phyloP scores from a whole-genome alignment of 2,113 vertebrate species.

The Chlamydotis undulata region DNA sequence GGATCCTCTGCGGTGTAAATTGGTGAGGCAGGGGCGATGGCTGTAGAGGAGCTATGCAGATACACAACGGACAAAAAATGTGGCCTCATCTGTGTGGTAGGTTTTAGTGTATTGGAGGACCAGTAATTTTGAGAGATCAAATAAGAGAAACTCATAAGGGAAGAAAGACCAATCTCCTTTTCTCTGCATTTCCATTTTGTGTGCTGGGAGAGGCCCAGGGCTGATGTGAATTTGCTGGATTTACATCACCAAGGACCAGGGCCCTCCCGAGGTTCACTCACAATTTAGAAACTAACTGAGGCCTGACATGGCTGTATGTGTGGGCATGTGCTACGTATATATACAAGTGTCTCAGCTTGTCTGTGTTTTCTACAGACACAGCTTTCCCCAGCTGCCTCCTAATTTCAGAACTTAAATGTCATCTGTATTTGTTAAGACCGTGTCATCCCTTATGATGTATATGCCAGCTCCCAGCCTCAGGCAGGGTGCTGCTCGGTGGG shows the following conservation, averaged over 20 bases:
- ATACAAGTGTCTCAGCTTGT: neutral
- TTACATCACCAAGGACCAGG: neutral
- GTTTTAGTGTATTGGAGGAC: neutral
- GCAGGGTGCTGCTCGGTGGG: neutral
- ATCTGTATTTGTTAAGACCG: neutral
- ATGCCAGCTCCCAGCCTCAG: neutral
- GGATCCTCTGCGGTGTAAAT: neutral
- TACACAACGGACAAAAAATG: neutral
- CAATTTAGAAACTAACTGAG: neutral
- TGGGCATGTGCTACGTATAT: neutral
- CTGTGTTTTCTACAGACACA: neutral
- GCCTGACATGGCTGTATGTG: neutral
- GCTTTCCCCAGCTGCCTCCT: neutral
- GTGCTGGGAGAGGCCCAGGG: neutral
- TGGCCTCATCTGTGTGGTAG: neutral
- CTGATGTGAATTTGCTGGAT: neutral
- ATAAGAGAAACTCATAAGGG: neutral
- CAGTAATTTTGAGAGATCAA: neutral
- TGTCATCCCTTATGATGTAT: neutral
- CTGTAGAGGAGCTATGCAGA: neutral
- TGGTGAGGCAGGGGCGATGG: neutral
- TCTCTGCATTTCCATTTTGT: neutral
- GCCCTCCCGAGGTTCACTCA: neutral
- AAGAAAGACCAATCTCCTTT: neutral
- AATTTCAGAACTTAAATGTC: conserved; percentile 36